Evolutionary conservation across 1,140 invertebrate genomes (phyloP), one percentile per base, ranked within the genome.

Genomic region (Adelges cooleyi): DNA sequence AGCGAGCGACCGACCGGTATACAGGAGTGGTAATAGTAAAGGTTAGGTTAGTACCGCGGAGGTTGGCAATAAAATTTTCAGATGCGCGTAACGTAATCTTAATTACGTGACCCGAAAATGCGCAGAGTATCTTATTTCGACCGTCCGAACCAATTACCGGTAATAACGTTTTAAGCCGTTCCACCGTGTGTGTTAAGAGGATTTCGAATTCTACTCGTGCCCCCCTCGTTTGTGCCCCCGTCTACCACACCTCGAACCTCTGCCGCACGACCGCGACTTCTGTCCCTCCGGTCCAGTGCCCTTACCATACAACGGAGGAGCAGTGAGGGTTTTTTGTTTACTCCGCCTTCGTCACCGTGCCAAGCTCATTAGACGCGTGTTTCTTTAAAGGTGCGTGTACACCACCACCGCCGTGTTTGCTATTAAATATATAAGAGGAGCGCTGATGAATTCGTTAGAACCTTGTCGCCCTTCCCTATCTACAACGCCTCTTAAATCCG

Each of bases 71-170:
- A 48, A 62, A 46, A 62, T 62, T 46, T 62, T 62, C 56, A 20
- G 25, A 33, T 62, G 56, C 29, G 29, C 29, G 29, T 62, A 62
- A 62, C 56, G 56, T 62, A 62, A 62, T 62, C 56, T 62, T 62
- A 62, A 62, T 62, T 62, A 62, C 56, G 56, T 62, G 56, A 62
- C 56, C 56, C 56, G 56, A 62, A 62, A 62, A 62, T 62, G 33
- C 42, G 23, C 42, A n/a, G 56, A 33, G 42, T 62, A 62, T 62
- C 56, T 62, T 62, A 62, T 62, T 62, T 48, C 56, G 40, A 3
- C 23, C 22, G 42, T 46, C 42, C 56, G 42, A 46, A 62, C 56
- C 56, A 62, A 62, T 62, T 62, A 62, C 56, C 40, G 25, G 42
- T 62, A 62, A 62, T 62, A 48, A 62, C 56, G 40, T 62, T 62